Evolutionary conservation across 2,888 invertebrate species (phyloP).

Genomic region (Thymelicus lineola): DNA sequence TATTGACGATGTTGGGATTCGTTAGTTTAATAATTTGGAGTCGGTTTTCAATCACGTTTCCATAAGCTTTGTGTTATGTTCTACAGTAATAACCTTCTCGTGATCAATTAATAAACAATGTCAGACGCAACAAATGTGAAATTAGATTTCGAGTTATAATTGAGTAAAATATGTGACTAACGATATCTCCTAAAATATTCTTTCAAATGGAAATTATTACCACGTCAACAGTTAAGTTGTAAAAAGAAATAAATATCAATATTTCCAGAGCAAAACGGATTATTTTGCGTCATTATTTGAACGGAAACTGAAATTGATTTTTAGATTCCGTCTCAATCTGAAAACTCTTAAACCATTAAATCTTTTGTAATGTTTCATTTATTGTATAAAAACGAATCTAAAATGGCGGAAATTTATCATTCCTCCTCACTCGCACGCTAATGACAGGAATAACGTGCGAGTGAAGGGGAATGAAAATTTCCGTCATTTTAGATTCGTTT

Average conservation of each 20-base stretch:
- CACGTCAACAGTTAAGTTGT: not conserved
- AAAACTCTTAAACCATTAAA: not conserved
- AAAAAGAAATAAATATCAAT: not conserved
- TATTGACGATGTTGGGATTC: not conserved
- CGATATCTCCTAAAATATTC: not conserved
- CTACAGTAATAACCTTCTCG: not conserved
- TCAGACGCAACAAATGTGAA: not conserved
- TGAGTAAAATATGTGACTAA: not conserved
- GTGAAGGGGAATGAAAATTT: too few relatives aligned
- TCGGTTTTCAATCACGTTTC: not conserved
- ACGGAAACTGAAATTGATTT: not conserved
- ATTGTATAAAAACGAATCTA: too few relatives aligned
- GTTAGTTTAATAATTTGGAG: not conserved
- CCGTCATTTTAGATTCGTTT: too few relatives aligned
- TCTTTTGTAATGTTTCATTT: not conserved
- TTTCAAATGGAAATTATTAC: not conserved
- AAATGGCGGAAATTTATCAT: too few relatives aligned
- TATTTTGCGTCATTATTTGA: constrained; percentile 1
- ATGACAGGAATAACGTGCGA: too few relatives aligned
- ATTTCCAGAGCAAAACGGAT: not conserved
- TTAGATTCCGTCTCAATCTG: not conserved
- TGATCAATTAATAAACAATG: not conserved
- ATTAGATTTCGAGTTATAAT: not conserved
- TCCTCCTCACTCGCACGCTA: too few relatives aligned
- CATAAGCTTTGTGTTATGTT: not conserved